These are phyloP conservation scores for Balearica regulorum DNA, from an alignment of 2,797 vertebrate genomes.

Conservation along the genomic window DNA sequence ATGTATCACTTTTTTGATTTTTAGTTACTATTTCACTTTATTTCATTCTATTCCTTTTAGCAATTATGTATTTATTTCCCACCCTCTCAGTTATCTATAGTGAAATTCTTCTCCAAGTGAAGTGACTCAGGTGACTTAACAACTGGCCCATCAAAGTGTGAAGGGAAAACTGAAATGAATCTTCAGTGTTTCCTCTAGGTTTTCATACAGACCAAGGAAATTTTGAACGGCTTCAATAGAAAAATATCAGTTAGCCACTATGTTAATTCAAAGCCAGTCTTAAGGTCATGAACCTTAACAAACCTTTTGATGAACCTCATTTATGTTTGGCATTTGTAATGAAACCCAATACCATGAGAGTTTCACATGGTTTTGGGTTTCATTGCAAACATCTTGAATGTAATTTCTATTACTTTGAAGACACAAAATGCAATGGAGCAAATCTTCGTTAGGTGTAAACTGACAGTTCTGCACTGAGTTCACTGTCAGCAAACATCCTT, in stretches of 20 bases:
- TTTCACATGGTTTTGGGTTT: neutral
- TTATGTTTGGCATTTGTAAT: neutral
- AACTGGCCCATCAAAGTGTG: neutral
- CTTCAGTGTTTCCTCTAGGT: neutral
- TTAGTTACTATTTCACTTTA: neutral
- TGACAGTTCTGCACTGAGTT: neutral
- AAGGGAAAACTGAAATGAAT: neutral
- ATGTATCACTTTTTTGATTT: neutral
- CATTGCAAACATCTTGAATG: neutral
- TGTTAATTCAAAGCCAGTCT: neutral
- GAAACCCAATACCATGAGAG: neutral
- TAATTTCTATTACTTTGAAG: neutral
- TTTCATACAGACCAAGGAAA: neutral
- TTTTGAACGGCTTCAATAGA: neutral
- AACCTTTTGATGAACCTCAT: neutral
- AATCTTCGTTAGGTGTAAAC: neutral
- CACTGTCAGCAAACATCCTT: neutral
- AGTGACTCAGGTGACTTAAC: neutral
- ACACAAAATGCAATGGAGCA: neutral
- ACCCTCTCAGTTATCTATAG: neutral
- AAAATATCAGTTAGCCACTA: neutral
- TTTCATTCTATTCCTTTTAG: neutral
- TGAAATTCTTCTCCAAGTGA: neutral
- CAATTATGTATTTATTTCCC: neutral
- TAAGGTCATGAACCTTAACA: neutral